These are phyloP conservation scores for Alexandromys fortis DNA, from an alignment of 2,113 vertebrate species.

Conservation along the genomic window DNA sequence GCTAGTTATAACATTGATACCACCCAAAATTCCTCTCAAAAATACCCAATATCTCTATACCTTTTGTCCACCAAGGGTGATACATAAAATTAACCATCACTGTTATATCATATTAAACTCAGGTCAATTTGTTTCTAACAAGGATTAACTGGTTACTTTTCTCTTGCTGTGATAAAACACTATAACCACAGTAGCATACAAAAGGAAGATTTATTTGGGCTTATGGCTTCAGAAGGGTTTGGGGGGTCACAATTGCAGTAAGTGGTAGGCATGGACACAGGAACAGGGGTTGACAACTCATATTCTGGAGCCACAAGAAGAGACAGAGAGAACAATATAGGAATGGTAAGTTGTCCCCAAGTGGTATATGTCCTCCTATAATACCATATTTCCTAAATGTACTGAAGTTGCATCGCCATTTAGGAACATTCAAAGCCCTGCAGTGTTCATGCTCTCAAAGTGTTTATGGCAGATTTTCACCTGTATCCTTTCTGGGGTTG, in stretches of 20 bases:
- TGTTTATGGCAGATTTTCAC: background rate
- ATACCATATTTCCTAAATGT: background rate
- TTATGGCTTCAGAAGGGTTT: background rate
- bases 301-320: background rate
- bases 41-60: background rate
- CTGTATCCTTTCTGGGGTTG: background rate
- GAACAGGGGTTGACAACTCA: background rate
- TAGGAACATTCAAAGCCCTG: background rate
- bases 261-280: background rate
- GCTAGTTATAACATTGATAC: background rate
- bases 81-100: background rate
- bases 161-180: background rate
- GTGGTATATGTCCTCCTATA: background rate
- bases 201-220: background rate
- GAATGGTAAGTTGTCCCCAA: background rate
- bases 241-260: no score
- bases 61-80: background rate
- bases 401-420: background rate
- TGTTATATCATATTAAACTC: background rate
- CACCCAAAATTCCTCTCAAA: background rate
- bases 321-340: background rate
- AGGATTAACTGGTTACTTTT: background rate
- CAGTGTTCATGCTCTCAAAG: background rate
- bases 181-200: background rate
- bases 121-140: background rate